phyloP scores from a whole-genome alignment of 1,140 invertebrate genomes.

The Ostrea denselamellosa region DNA sequence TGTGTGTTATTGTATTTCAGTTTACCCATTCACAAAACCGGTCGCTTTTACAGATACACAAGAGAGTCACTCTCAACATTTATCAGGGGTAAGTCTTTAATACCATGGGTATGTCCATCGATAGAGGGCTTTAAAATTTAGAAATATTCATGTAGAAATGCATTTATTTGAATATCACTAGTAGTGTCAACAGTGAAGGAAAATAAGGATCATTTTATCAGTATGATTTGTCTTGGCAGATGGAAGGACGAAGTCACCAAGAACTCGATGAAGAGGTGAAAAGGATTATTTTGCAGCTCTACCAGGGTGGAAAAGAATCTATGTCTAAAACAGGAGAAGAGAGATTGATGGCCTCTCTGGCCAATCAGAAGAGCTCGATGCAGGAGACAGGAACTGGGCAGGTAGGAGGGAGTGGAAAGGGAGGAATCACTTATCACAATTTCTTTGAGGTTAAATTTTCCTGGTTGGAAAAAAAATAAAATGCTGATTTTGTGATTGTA shows the following conservation, averaged over 20 bases:
- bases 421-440: not conserved
- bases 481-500: not conserved
- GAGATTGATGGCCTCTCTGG: slow-evolving; percentile 56
- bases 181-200: too few species aligned
- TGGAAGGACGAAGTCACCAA: not conserved
- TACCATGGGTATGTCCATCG: not conserved
- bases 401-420: not conserved
- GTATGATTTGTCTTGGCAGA: not conserved
- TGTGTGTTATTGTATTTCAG: not conserved
- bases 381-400: slow-evolving; percentile 1
- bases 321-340: slow-evolving; percentile 61
- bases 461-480: not conserved
- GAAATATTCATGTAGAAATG: not conserved
- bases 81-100: not conserved
- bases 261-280: slow-evolving; percentile 55
- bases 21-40: not conserved
- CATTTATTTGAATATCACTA: not conserved
- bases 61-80: not conserved
- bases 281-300: slow-evolving; percentile 57
- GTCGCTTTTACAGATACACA: not conserved
- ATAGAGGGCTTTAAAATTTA: not conserved
- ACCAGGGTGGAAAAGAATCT: slow-evolving; percentile 40
- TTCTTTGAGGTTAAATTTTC: not conserved
- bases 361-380: slow-evolving; percentile 20
- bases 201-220: too few species aligned